Evolutionary conservation across 2,888 invertebrate genomes (phyloP), one percentile per base, ranked within the genome.

Genomic region (Schizaphis graminum): DNA sequence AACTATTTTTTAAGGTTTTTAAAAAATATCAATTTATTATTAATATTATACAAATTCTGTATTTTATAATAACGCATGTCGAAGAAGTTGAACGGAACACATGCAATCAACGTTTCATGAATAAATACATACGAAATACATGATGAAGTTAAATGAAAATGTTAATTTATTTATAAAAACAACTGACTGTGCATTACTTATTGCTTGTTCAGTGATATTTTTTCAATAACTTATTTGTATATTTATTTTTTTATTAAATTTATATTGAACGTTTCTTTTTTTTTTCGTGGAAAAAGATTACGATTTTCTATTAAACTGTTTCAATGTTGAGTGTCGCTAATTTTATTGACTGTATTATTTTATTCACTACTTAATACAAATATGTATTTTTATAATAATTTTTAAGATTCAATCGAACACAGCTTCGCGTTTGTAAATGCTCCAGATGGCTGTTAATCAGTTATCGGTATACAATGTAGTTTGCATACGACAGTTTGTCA

Each of bases 41-140:
- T 47, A 53, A 24, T 35, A 44, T n/a, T 35, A 44, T n/a, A 56
- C 24, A 41, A 16, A 44, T 8, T n/a, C 3, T 28, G 44, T 44
- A 26, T 44, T n/a, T 44, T 61, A 47, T n/a, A 41, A 67, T 7
- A 89, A 61, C 47, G 49, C 4, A n/a, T 49, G 24, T 67, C 90
- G 47, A 67, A 90, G 47, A 90, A 13, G 67, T 49, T 49, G 61
- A 90, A 90, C 47, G 24, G 90, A 67, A 90, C 49, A 77, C 67
- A 90, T 90, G 67, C 61, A 67, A 90, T 90, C 67, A 90, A 90
- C 49, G 90, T 67, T 90, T 49, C 90, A 67, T 90, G 90, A 90
- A 90, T 90, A 90, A 67, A 67, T 90, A 67, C 89, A 47, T 67
- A 90, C 61, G 5, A 90, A 67, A 89, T 89, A n/a, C 53, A 28